phyloP scores from a whole-genome alignment of 2,113 vertebrate species.

The Sinocyclocheilus anshuiensis region DNA sequence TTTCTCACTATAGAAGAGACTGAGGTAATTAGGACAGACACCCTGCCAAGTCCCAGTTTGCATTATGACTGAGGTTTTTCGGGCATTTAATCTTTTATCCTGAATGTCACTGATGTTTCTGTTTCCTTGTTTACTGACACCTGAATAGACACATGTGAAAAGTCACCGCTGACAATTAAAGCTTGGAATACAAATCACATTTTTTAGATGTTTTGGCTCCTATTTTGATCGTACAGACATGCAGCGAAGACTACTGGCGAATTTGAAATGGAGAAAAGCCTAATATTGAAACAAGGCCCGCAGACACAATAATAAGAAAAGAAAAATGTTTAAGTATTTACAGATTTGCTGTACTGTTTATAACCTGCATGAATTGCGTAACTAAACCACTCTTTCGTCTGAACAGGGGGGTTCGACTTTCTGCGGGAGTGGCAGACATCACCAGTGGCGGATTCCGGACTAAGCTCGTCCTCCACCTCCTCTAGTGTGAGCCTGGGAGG shows the following conservation, averaged over 20 bases:
- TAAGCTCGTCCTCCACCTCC: slow-evolving; percentile 95
- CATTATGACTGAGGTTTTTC: not conserved
- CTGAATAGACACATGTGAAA: not conserved
- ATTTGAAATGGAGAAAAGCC: not conserved
- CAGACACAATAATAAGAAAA: not conserved
- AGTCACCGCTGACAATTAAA: not conserved
- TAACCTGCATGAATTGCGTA: not conserved
- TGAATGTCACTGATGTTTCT: not conserved
- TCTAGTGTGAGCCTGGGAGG: slow-evolving; percentile 95
- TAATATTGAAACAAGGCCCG: not conserved
- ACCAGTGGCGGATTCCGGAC: slow-evolving; percentile 90
- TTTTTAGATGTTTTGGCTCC: not conserved
- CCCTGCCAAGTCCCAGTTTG: not conserved
- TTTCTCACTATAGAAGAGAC: not conserved
- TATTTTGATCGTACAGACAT: not conserved
- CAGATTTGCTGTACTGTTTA: not conserved
- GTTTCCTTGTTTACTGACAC: not conserved
- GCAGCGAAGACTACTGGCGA: not conserved
- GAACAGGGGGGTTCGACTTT: slow-evolving; percentile 91
- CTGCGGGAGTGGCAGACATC: slow-evolving; percentile 92
- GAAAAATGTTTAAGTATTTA: not conserved
- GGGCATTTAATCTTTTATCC: not conserved
- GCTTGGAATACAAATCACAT: not conserved
- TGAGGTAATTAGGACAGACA: not conserved
- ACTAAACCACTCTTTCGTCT: not conserved